Conservation (phyloP, 1,140 invertebrate genomes). For the Pomacea maculata region DNA sequence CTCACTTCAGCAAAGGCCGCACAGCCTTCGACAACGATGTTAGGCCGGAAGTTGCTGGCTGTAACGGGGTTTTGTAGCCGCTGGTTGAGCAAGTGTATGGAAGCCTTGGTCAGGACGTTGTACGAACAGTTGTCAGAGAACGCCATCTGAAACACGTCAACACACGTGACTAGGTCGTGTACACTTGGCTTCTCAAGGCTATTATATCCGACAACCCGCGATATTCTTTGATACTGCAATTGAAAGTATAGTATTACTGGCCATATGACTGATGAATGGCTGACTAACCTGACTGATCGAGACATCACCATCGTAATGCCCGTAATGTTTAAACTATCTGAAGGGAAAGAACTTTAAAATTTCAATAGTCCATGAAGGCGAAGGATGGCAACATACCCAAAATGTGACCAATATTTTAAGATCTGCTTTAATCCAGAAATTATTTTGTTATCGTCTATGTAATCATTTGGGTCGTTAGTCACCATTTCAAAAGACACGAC, state of each 20-base stretch:
- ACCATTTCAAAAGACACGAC: neutral
- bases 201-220: neutral
- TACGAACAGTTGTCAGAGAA: conserved; percentile 59
- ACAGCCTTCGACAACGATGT: conserved; percentile 54
- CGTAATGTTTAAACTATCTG: too few relatives aligned
- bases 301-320: too few relatives aligned
- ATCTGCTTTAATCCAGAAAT: neutral
- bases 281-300: too few relatives aligned
- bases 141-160: conserved; percentile 42
- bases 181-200: neutral
- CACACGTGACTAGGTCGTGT: neutral
- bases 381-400: neutral
- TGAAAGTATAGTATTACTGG: too few relatives aligned
- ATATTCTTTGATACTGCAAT: neutral
- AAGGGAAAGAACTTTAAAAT: too few relatives aligned
- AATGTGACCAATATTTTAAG: neutral
- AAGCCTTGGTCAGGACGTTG: conserved; percentile 57
- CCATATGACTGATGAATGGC: too few relatives aligned
- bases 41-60: conserved; percentile 55
- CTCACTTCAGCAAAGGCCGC: conserved; percentile 52
- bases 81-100: conserved; percentile 56
- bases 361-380: too few relatives aligned
- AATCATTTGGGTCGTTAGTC: neutral
- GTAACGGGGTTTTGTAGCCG: conserved; percentile 48
- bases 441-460: neutral